Evolutionary conservation across 2,113 vertebrate genomes (phyloP).

Genomic region (Eublepharis macularius): DNA sequence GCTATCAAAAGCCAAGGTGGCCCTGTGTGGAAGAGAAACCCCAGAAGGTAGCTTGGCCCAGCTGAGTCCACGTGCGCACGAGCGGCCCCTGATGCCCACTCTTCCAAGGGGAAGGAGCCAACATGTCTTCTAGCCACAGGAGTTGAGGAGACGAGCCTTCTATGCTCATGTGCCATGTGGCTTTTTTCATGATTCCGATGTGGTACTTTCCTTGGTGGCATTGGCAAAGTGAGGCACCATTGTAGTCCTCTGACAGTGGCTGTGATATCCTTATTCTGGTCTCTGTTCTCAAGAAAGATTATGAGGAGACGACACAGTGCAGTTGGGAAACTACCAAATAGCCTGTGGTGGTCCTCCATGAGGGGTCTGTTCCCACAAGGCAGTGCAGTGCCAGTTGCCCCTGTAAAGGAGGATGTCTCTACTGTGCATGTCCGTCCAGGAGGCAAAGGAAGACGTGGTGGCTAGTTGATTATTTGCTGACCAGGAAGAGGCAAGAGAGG

Average conservation of each 20-base stretch:
- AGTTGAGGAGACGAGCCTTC: neutral
- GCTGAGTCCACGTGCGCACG: neutral
- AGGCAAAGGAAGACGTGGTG: conserved; percentile 14
- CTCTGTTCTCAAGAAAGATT: neutral
- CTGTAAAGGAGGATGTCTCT: neutral
- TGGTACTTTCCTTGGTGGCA: neutral
- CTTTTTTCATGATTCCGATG: neutral
- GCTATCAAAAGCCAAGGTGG: neutral
- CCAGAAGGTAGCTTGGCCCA: neutral
- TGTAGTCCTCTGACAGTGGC: neutral
- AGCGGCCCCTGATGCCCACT: neutral
- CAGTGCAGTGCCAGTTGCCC: neutral
- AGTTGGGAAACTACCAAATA: neutral
- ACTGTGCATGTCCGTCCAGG: conserved; percentile 1
- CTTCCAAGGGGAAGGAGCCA: neutral
- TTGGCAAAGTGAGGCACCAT: conserved; percentile 13
- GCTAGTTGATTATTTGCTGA: neutral
- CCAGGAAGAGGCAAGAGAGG: conserved; percentile 9
- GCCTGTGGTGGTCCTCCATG: neutral
- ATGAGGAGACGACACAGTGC: neutral
- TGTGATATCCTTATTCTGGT: neutral
- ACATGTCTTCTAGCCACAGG: neutral
- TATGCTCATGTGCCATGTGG: neutral
- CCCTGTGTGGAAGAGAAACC: neutral
- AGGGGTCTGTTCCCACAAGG: neutral